These are phyloP conservation scores for Watsonalla binaria DNA, from an alignment of 2,888 invertebrate species.

Conservation along the genomic window DNA sequence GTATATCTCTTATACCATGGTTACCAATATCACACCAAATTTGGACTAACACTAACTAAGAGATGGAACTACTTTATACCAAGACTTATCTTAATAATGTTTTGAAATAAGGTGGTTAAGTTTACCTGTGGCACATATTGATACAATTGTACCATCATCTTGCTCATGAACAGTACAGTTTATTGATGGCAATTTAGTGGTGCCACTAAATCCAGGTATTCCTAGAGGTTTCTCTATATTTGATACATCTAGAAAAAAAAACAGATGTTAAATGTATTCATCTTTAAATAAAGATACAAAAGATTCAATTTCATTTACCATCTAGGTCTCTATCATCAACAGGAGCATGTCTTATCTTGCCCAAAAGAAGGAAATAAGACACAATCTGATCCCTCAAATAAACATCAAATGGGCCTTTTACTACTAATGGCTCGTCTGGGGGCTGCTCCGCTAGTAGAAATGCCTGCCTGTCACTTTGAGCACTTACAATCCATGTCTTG, in stretches of 20 bases:
- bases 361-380: constrained; percentile 90
- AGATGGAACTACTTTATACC: background rate
- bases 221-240: constrained; percentile 80
- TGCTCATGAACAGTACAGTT: constrained; percentile 92
- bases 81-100: too few relatives aligned
- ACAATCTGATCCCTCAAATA: constrained; percentile 87
- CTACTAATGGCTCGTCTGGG: constrained; percentile 81
- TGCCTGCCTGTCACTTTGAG: constrained; percentile 88
- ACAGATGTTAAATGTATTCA: background rate
- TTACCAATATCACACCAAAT: too few relatives aligned
- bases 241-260: constrained; percentile 82
- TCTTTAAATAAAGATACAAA: background rate
- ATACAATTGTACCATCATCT: constrained; percentile 92
- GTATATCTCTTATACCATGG: background rate
- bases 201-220: constrained; percentile 68
- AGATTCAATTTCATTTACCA: constrained; percentile 65
- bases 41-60: background rate
- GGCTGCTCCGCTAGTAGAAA: constrained; percentile 81
- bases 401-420: constrained; percentile 91
- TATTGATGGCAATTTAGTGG: constrained; percentile 61
- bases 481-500: constrained; percentile 95
- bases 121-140: constrained; percentile 88
- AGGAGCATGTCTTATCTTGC: constrained; percentile 75
- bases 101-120: background rate
- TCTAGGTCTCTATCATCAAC: constrained; percentile 79